Evolutionary conservation across 92 coral and sea anemone species (phyloP).

Genomic region (Palythoa grandiflora): DNA sequence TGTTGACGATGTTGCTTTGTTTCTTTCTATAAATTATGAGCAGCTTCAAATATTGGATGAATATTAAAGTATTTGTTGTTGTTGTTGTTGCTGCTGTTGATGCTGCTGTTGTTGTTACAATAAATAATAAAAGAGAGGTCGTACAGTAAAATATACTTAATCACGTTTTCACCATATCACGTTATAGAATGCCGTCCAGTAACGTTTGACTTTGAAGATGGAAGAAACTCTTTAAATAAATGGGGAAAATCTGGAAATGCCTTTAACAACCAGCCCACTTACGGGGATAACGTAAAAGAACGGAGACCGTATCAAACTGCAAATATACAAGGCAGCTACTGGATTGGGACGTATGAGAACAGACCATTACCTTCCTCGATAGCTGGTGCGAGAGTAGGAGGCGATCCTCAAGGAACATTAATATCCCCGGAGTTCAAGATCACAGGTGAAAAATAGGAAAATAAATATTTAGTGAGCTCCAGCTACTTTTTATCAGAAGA

Average conservation of each 20-base stretch:
- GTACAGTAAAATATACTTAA: background rate
- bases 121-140: no score
- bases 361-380: background rate
- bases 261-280: constrained; percentile 31
- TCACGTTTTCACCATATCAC: background rate
- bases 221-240: background rate
- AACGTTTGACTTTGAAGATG: constrained; percentile 26
- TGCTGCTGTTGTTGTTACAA: no score
- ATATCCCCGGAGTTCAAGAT: constrained; percentile 25
- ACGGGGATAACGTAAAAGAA: constrained; percentile 31
- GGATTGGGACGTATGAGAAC: constrained; percentile 46
- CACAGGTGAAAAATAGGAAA: background rate
- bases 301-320: constrained; percentile 1
- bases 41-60: no score
- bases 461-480: no score
- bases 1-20: no score
- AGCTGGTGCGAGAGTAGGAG: constrained; percentile 7
- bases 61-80: no score
- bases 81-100: no score
- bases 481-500: no score
- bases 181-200: background rate
- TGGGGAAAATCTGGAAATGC: constrained; percentile 22
- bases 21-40: no score
- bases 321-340: constrained; percentile 18
- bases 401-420: constrained; percentile 15